Conservation (phyloP, 2,888 invertebrate genomes). For the Caradrina kadenii region DNA sequence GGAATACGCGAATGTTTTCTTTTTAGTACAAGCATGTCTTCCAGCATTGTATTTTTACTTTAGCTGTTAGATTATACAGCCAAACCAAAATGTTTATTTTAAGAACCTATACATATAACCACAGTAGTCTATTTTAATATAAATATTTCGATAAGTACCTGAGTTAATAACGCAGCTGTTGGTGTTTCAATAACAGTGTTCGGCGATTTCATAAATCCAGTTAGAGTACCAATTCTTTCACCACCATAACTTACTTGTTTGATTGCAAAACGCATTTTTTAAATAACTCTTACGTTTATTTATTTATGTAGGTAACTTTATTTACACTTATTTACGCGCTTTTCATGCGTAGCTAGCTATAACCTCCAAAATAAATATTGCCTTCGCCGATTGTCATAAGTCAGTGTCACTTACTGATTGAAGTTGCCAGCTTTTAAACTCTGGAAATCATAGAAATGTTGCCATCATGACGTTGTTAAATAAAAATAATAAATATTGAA, state of each 20-base stretch:
- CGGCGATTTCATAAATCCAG: conserved; percentile 90
- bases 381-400: conserved; percentile 1
- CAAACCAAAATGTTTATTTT: background rate
- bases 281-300: background rate
- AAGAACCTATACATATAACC: background rate
- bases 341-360: conserved; percentile 20
- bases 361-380: conserved; percentile 50
- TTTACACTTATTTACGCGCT: conserved; percentile 39
- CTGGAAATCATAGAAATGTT: background rate
- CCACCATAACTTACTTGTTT: conserved; percentile 90
- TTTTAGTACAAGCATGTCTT: background rate
- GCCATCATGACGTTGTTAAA: background rate
- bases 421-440: conserved; percentile 14
- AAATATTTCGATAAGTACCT: conserved; percentile 82
- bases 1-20: conserved; percentile 17
- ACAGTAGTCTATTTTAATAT: background rate
- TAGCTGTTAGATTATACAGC: background rate
- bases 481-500: too few species aligned
- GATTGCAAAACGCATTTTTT: conserved; percentile 93
- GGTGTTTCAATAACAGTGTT: conserved; percentile 93
- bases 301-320: conserved; percentile 26
- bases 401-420: background rate
- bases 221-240: conserved; percentile 92
- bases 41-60: background rate
- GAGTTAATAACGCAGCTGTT: conserved; percentile 93